Evolutionary conservation across 2,797 vertebrate species (phyloP).

Genomic region (Poeciliopsis paucimaculata): DNA sequence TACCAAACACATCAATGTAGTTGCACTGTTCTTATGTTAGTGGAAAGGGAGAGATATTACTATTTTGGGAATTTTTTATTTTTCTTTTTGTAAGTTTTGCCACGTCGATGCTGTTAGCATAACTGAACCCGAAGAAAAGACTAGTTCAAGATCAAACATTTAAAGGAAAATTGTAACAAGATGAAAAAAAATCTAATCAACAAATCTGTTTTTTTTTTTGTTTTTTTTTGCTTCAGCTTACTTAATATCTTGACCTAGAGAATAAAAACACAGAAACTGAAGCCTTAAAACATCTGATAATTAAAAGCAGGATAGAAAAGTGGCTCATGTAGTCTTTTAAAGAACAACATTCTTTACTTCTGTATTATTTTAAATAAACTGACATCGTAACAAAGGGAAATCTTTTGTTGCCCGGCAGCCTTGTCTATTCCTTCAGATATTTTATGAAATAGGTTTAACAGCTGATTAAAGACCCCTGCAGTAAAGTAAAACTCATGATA

Average conservation of each 20-base stretch:
- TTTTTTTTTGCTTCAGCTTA: neutral
- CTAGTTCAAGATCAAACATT: slow-evolving; percentile 6
- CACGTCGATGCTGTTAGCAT: neutral
- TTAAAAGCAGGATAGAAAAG: slow-evolving; percentile 15
- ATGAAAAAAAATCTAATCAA: neutral
- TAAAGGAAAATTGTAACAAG: slow-evolving; percentile 25
- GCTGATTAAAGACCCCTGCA: slow-evolving; percentile 37
- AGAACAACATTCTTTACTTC: slow-evolving; percentile 14
- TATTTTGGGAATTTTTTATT: slow-evolving; percentile 16
- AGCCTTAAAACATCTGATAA: slow-evolving; percentile 7
- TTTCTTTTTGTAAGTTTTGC: neutral
- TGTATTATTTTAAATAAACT: slow-evolving; percentile 33
- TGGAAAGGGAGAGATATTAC: slow-evolving; percentile 30
- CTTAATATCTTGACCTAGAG: slow-evolving; percentile 1
- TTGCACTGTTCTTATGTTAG: slow-evolving; percentile 33
- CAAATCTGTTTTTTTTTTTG: neutral
- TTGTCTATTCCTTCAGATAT: slow-evolving; percentile 28
- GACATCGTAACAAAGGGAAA: slow-evolving; percentile 8
- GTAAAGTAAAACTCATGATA: slow-evolving; percentile 51
- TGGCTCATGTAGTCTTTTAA: slow-evolving; percentile 21
- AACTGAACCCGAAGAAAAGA: slow-evolving; percentile 10
- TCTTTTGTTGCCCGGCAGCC: neutral
- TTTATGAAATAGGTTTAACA: slow-evolving; percentile 22
- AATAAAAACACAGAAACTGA: slow-evolving; percentile 13
- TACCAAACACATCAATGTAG: slow-evolving; percentile 38